Evolutionary conservation across 1,140 invertebrate genomes (phyloP), one percentile per base, ranked within the genome.

Genomic region (Ostrea denselamellosa): DNA sequence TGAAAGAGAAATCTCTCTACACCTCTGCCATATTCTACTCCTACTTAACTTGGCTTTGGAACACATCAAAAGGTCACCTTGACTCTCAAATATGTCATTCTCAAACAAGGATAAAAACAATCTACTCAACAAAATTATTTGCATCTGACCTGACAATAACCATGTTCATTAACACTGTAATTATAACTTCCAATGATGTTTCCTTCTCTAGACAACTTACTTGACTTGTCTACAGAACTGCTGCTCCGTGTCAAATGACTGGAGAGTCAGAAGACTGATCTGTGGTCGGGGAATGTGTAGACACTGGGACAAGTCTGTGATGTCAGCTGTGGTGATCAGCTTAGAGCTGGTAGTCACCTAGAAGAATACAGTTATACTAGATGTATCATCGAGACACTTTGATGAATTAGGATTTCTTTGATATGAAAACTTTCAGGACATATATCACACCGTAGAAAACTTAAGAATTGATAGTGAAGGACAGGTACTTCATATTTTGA

Each of bases 341-440:
- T 90, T 92, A 19, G 91, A 91, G 71, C 91, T 88, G n/a, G 90
- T 91, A 28, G 91, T 92, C 2, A 92, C 87, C 91, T 92, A 71
- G 14, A 89, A 77, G 12, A n/a, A 65, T 53, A n/a, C 25, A 28
- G 22, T 85, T 44, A 44, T 44, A 44, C 34, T 44, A 44, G 34
- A 44, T 44, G 34, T 44, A 5, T 1, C 34, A 44, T 44, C 5
- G 34, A 5, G 34, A 44, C 34, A 44, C 34, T 44, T 44, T 44
- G 34, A 44, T 44, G 34, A 44, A 44, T 44, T 44, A 44, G 5
- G 34, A 44, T 44, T 44, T 44, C 34, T 44, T 44, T 44, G 1
- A 44, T 2, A 2, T 44, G 34, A 44, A 44, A 44, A 44, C 34
- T 44, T 44, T 44, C 1, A 44, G 5, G 34, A 44, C 5, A 5